Evolutionary conservation across 2,797 vertebrate species (phyloP), one percentile per base, ranked within the genome.

Genomic region (Allobates femoralis): DNA sequence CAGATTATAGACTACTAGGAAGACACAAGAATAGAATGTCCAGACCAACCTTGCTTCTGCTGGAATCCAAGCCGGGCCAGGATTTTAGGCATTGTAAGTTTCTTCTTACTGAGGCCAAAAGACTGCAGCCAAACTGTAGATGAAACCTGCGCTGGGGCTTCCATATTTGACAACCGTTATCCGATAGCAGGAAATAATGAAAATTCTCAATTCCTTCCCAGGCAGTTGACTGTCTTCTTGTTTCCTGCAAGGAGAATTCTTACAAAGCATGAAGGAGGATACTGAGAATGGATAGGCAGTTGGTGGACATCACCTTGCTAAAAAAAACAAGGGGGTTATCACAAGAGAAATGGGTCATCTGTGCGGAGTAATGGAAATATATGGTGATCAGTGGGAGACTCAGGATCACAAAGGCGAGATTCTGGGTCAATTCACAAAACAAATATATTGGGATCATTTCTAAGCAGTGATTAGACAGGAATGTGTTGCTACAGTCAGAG

Each of bases 61-160:
- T 92, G 93, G 88, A 96, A 96, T 90, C 95, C 94, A 79, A 95
- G 91, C 79, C 94, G 93, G 3, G 93, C 90, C 83, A 96, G 92
- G 89, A 96, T 94, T 89, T 96, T 94, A 18, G 89, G 88, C 76
- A 95, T 87, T 5, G 92, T 92, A 85, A 96, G 71, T 69, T 92
- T 94, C 76, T 92, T 94, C 89, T 89, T 94, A 90, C 93, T 94
- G 21, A 96, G 94, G 5, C 95, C 94, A 58, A 95, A 89, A 30
- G 37, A n/a, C 6, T 91, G 92, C 89, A 96, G 94, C 95, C 96
- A 96, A 86, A 91, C 86, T 86, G 91, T 55, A 2, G 95, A 96
- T 19, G 96, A 95, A 86, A 94, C 37, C 11, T 95, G 94, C 34
- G 86, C 80, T 0, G 93, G 90, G 26, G 89, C 85, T 30, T 91